Evolutionary conservation across 2,797 vertebrate genomes (phyloP).

Genomic region (Lacerta bilineata): DNA sequence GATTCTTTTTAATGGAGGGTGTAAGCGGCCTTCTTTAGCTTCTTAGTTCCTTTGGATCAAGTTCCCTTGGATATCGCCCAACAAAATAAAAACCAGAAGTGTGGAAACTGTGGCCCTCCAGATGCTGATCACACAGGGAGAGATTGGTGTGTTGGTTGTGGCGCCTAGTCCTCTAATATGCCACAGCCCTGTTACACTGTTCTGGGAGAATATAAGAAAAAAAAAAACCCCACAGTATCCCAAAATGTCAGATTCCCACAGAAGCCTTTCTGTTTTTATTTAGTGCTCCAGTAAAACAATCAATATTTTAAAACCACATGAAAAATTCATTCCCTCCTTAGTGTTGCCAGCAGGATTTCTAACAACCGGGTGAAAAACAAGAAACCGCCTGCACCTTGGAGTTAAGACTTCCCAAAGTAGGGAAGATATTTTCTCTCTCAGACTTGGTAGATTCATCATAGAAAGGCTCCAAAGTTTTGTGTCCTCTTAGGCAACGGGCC

Average conservation of each 20-base stretch:
- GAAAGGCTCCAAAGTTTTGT: not conserved
- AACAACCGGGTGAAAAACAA: not conserved
- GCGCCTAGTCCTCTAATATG: not conserved
- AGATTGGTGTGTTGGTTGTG: not conserved
- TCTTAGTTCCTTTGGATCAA: not conserved
- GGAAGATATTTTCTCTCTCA: not conserved
- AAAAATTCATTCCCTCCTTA: slow-evolving; percentile 42
- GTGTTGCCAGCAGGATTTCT: slow-evolving; percentile 18
- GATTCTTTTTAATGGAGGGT: not conserved
- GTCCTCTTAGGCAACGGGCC: not conserved
- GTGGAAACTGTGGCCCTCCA: not conserved
- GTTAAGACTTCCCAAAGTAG: not conserved
- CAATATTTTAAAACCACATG: slow-evolving; percentile 48
- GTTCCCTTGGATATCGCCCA: not conserved
- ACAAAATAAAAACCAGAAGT: not conserved
- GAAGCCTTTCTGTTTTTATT: slow-evolving; percentile 38
- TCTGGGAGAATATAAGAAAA: not conserved
- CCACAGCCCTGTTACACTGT: not conserved
- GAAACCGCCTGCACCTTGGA: not conserved
- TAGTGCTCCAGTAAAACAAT: slow-evolving; percentile 36
- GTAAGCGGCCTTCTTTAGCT: not conserved
- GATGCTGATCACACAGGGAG: not conserved
- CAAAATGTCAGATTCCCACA: slow-evolving; percentile 33
- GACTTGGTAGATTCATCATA: not conserved
- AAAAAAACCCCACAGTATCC: slow-evolving; percentile 15